These are phyloP conservation scores for Serrognathus titanus DNA, from an alignment of 2,888 invertebrate species.

Conservation along the genomic window DNA sequence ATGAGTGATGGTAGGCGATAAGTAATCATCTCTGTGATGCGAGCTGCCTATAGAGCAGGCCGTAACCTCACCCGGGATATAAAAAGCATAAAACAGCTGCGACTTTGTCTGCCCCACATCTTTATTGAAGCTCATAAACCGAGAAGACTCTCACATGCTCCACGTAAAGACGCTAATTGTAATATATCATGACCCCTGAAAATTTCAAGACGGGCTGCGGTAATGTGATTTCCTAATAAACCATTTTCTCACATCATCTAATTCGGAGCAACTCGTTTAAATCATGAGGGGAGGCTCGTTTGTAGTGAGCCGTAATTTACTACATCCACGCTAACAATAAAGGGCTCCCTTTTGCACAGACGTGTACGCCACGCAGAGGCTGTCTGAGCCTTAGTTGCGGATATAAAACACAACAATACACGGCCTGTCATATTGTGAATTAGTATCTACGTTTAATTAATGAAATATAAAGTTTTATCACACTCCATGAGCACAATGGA, in stretches of 20 bases:
- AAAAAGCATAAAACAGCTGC: no score
- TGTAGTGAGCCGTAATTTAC: not conserved
- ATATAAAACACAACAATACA: constrained; percentile 10
- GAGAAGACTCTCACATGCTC: no score
- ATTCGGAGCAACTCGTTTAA: not conserved
- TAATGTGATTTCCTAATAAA: constrained; percentile 2
- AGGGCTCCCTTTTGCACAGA: not conserved
- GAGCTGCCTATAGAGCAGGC: no score
- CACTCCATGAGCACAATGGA: not conserved
- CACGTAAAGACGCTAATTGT: no score
- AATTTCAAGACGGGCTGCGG: not conserved
- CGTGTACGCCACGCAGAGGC: not conserved
- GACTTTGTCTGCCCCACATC: no score
- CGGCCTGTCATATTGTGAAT: constrained; percentile 5
- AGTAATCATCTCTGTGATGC: no score
- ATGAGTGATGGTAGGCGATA: no score
- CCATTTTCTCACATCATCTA: constrained; percentile 2
- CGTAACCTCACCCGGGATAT: no score
- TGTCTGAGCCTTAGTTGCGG: not conserved
- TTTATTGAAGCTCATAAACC: no score
- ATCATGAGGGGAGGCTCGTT: not conserved
- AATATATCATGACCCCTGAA: not conserved
- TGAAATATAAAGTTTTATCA: constrained; percentile 1
- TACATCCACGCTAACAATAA: not conserved
- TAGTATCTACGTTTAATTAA: constrained; percentile 10